Base-by-base conservation (phyloP, 2,888 invertebrate genomes). In the Drosophila vallismaia region DNA sequence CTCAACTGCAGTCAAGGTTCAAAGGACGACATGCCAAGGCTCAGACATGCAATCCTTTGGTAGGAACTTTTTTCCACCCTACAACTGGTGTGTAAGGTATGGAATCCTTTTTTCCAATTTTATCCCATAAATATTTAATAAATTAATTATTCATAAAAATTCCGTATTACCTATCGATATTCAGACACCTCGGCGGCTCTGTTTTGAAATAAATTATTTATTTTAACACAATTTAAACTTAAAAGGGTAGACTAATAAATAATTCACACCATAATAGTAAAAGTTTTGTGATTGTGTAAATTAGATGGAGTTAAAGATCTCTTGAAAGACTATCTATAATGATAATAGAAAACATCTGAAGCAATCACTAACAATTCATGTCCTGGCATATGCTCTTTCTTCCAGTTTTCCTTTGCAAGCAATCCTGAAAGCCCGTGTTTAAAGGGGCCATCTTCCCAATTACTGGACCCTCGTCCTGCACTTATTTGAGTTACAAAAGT, bases 401-500 rank as follows among this genome's bases (percentile, higher is more conserved):
- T 31, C 7, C 14, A 44, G 57, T 56, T 59, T 55, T 36, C 14
- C 36, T 29, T 45, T 19, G 44, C 24, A 19, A 4, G 19, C 10
- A 44, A 44, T 8, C 36, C n/a, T 31, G 51, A 14, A 38, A 64
- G 51, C 33, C 26, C 8, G 24, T 46, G 31, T 36, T 36, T 36
- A n/a, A 36, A 36, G 12, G 36, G 36, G 2, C 40, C 33, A 31
- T 42, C 19, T 19, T 7, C 40, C 42, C 33, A 55, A 44, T 54
- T 54, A 54, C 63, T 42, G 53, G 67, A 60, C 55, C 56, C 64
- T 59, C 69, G 62, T 62, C 54, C 38, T 45, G 48, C 69, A 69
- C 72, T 76, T 86, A 83, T 86, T 83, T 83, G 75, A 83, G 82
- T 83, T 86, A 71, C 76, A 58, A 76, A 76, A 86, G 80, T 86